phyloP scores from a whole-genome alignment of 1,140 invertebrate genomes.

The Amyelois transitella region DNA sequence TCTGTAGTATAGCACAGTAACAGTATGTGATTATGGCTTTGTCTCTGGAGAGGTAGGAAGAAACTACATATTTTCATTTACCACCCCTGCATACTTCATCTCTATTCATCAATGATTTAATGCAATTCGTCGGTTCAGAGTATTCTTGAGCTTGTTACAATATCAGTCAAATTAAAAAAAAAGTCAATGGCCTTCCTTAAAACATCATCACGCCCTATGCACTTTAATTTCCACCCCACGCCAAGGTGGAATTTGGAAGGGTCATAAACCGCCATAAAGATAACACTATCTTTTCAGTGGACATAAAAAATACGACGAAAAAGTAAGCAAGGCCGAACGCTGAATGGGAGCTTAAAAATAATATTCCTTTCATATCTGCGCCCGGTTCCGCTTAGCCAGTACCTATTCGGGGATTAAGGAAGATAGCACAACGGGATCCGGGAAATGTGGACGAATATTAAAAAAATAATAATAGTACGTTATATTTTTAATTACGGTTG shows the following conservation, averaged over 20 bases:
- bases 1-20: too few species aligned
- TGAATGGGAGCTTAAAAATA: neutral
- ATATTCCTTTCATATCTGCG: neutral
- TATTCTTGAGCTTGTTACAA: too few species aligned
- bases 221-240: neutral
- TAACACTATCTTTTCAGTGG: neutral
- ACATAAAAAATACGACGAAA: neutral
- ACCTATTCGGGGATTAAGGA: neutral
- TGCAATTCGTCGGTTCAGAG: too few species aligned
- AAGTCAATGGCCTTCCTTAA: too few species aligned
- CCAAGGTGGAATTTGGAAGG: neutral
- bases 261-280: neutral
- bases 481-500: neutral
- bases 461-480: neutral
- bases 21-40: too few species aligned
- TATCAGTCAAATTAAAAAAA: too few species aligned
- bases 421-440: neutral
- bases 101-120: too few species aligned
- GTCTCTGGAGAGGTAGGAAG: too few species aligned
- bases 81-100: too few species aligned
- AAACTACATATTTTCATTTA: too few species aligned
- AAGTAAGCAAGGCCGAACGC: neutral
- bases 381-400: neutral
- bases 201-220: too few species aligned
- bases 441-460: neutral